Percentiles rank a stretch among this genome's conserved stretches.
Evolutionary conservation across 1,140 invertebrate genomes (phyloP).

Genomic region (Drosophila santomea): DNA sequence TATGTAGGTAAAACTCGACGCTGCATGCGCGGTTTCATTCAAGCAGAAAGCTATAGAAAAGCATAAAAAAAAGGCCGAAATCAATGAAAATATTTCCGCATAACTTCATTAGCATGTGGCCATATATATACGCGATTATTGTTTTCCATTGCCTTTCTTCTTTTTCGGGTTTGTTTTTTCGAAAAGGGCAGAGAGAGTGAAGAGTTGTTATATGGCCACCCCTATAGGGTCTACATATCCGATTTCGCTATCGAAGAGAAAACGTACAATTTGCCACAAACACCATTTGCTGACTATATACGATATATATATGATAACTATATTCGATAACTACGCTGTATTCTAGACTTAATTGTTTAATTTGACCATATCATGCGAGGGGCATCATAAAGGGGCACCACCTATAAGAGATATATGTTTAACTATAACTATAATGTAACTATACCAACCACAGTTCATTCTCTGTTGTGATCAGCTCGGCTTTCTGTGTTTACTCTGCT

Average conservation of each 20-base stretch:
- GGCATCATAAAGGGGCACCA: constrained; percentile 43
- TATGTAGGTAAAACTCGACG: constrained; percentile 48
- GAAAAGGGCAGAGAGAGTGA: constrained; percentile 12
- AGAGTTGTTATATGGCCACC: neutral
- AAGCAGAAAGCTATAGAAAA: constrained; percentile 22
- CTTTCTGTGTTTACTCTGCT: constrained; percentile 67
- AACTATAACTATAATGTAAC: constrained; percentile 13
- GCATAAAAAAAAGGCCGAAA: constrained; percentile 14
- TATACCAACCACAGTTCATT: constrained; percentile 35
- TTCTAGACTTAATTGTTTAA: constrained; percentile 27
- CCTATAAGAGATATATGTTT: constrained; percentile 36
- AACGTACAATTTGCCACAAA: constrained; percentile 17
- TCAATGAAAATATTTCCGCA: constrained; percentile 65
- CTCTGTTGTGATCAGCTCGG: constrained; percentile 55
- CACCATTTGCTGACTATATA: constrained; percentile 68
- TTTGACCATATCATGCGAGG: constrained; percentile 48
- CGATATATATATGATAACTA: constrained; percentile 26
- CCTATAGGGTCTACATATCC: constrained; percentile 58
- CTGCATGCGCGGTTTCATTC: constrained; percentile 65
- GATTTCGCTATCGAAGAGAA: constrained; percentile 60
- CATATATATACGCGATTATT: constrained; percentile 19
- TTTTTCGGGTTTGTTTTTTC: neutral
- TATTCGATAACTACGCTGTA: constrained; percentile 26
- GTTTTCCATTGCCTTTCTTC: constrained; percentile 8
- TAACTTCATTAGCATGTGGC: constrained; percentile 62